phyloP scores from a whole-genome alignment of 2,797 vertebrate species.

The Hippocampus kuda region DNA sequence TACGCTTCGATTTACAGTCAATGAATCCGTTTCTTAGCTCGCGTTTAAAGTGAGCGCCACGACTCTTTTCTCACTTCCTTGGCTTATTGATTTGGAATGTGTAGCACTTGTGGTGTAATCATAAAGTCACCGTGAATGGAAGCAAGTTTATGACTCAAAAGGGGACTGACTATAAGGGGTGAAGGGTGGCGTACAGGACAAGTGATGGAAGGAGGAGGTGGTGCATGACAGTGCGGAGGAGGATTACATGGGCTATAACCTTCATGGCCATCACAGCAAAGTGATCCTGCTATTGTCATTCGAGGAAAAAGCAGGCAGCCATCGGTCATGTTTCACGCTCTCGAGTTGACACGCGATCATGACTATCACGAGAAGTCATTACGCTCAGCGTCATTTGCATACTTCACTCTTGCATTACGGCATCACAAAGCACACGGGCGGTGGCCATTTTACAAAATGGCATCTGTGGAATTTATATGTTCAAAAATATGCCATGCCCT shows the following conservation, averaged over 20 bases:
- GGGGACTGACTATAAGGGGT: background rate
- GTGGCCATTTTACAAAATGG: conserved; percentile 34
- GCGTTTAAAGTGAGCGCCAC: conserved; percentile 20
- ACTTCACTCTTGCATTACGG: conserved; percentile 13
- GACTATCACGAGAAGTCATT: conserved; percentile 12
- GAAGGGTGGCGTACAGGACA: background rate
- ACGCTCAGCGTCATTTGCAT: conserved; percentile 41
- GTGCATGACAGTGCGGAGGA: conserved; percentile 22
- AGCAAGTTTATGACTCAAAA: conserved; percentile 21
- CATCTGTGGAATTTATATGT: conserved; percentile 10
- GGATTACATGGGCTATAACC: conserved; percentile 29
- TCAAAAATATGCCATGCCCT: background rate
- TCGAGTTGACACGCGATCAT: conserved; percentile 32
- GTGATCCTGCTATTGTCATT: conserved; percentile 18
- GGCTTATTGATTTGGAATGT: conserved; percentile 37
- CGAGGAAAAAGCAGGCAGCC: conserved; percentile 5
- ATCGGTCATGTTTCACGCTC: conserved; percentile 27
- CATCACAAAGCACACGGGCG: background rate
- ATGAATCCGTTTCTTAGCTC: conserved; percentile 31
- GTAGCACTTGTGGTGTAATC: conserved; percentile 38
- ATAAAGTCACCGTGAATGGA: conserved; percentile 20
- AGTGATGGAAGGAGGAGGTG: conserved; percentile 18
- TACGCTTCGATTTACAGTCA: conserved; percentile 33
- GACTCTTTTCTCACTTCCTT: conserved; percentile 14
- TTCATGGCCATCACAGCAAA: conserved; percentile 17